Evolutionary conservation across 2,113 vertebrate species (phyloP).

Genomic region (Uria lomvia): DNA sequence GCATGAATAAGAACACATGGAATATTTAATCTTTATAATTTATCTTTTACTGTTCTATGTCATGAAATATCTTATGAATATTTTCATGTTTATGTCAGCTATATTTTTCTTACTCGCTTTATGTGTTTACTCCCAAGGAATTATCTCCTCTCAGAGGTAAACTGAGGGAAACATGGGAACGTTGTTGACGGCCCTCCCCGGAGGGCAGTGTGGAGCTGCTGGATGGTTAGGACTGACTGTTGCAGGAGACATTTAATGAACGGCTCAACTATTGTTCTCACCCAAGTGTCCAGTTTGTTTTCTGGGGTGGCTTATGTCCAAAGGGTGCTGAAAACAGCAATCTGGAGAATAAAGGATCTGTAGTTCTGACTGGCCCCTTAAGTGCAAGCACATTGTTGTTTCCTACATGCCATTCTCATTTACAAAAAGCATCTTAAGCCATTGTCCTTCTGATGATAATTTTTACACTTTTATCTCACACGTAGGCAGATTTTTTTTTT

Average conservation of each 20-base stretch:
- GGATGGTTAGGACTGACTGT: not conserved
- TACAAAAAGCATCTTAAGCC: not conserved
- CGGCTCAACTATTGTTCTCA: conserved; percentile 18
- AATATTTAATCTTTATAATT: conserved; percentile 24
- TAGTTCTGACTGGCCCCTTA: not conserved
- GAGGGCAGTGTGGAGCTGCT: conserved; percentile 53
- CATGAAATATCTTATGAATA: not conserved
- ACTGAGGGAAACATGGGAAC: not conserved
- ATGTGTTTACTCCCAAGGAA: not conserved
- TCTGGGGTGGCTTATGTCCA: not conserved
- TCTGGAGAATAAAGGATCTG: not conserved
- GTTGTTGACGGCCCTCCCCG: not conserved
- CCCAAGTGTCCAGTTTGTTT: conserved; percentile 18
- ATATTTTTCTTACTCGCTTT: not conserved
- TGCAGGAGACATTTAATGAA: not conserved
- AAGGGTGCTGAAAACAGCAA: not conserved
- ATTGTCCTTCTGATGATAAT: not conserved
- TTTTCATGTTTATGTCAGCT: not conserved
- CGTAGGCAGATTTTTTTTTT: not conserved
- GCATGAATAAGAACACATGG: not conserved
- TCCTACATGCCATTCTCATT: not conserved
- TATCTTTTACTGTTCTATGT: not conserved
- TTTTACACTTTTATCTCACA: not conserved
- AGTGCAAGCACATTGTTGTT: not conserved
- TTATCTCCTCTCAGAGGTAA: not conserved